Percentiles rank a stretch among this genome's conserved stretches.
Conservation (phyloP, 2,113 vertebrate species). For the Perccottus glenii region DNA sequence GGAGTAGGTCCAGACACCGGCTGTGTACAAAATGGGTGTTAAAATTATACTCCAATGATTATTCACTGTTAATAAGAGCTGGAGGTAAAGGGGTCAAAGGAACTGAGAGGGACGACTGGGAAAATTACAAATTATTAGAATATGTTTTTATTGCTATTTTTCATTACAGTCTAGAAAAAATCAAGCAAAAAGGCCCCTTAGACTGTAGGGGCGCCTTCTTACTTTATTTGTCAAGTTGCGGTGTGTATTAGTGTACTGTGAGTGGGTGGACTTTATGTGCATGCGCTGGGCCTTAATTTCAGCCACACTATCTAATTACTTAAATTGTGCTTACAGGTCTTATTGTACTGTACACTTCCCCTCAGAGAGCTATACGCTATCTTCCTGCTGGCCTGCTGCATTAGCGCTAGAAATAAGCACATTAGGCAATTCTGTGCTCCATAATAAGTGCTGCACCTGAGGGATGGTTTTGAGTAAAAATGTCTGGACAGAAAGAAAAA, state of each 20-base stretch:
- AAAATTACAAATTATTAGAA: conserved; percentile 17
- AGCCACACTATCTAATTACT: conserved; percentile 72
- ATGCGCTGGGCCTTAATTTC: conserved; percentile 51
- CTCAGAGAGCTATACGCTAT: conserved; percentile 58
- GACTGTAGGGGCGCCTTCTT: conserved; percentile 1
- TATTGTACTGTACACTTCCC: conserved; percentile 62
- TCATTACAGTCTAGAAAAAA: conserved; percentile 32
- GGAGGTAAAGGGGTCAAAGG: conserved; percentile 45
- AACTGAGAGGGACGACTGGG: conserved; percentile 4
- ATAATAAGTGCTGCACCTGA: conserved; percentile 73
- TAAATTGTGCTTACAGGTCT: conserved; percentile 80
- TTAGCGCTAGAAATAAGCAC: conserved; percentile 75
- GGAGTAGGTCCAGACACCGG: conserved; percentile 48
- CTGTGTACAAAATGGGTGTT: conserved; percentile 47
- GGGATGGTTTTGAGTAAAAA: conserved; percentile 69
- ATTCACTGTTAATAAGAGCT: conserved; percentile 56
- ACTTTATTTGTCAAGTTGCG: conserved; percentile 17
- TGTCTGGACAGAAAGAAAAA: conserved; percentile 57
- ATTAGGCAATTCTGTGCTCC: conserved; percentile 76
- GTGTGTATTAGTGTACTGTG: conserved; percentile 18
- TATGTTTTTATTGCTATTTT: conserved; percentile 35
- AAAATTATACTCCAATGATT: conserved; percentile 53
- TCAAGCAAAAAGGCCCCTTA: conserved; percentile 21
- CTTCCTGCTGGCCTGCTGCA: conserved; percentile 69
- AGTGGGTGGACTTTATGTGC: conserved; percentile 15